phyloP scores from a whole-genome alignment of 2,888 invertebrate genomes.

The Poecilus cupreus region DNA sequence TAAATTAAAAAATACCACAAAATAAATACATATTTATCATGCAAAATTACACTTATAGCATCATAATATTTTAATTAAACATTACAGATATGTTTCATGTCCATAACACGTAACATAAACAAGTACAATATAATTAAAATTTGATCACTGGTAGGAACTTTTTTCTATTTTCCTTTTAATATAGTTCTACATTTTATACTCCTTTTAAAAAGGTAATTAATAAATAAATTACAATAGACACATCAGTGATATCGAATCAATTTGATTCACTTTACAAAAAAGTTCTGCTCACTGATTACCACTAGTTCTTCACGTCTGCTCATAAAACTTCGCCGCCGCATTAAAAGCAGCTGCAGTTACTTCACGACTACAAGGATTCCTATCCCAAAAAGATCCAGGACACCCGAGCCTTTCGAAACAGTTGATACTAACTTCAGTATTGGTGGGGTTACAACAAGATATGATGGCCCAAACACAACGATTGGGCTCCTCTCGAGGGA shows the following conservation, averaged over 20 bases:
- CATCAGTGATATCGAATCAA: not conserved
- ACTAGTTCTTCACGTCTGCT: slow-evolving; percentile 6
- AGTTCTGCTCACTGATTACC: too few species aligned
- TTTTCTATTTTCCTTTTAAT: not conserved
- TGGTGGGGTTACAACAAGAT: slow-evolving; percentile 79
- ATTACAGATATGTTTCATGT: not conserved
- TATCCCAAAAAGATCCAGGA: slow-evolving; percentile 83
- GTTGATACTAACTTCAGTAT: slow-evolving; percentile 73
- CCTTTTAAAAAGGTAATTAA: too few species aligned
- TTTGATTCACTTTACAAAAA: not conserved
- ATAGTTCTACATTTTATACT: too few species aligned
- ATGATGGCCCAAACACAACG: slow-evolving; percentile 86
- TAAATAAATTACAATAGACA: too few species aligned
- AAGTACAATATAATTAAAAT: not conserved
- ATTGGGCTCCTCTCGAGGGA: slow-evolving; percentile 70
- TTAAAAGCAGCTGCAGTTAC: slow-evolving; percentile 77
- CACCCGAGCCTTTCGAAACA: slow-evolving; percentile 86
- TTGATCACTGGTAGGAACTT: slow-evolving; percentile 53
- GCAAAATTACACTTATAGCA: not conserved
- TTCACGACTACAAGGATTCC: slow-evolving; percentile 81
- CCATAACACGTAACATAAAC: slow-evolving; percentile 2
- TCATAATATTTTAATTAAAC: not conserved
- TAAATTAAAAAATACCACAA: not conserved
- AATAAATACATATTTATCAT: not conserved
- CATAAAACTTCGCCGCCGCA: slow-evolving; percentile 71